Percentiles rank a stretch among this genome's conserved stretches.
phyloP scores from a whole-genome alignment of 2,797 vertebrate genomes.

The Alcedo atthis region DNA sequence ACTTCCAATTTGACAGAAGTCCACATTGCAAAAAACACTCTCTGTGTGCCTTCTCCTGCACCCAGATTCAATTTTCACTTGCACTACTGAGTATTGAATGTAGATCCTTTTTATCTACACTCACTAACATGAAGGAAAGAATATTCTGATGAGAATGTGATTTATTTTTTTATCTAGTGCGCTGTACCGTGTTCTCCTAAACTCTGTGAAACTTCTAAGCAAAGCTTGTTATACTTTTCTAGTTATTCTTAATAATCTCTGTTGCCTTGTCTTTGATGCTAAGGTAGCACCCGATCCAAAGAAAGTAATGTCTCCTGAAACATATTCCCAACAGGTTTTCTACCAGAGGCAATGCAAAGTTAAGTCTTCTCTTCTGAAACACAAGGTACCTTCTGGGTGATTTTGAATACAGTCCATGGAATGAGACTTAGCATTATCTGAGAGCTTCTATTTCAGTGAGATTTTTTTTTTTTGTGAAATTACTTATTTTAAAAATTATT shows the following conservation, averaged over 20 bases:
- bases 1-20: background rate
- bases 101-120: rapidly evolving
- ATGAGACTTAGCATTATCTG: background rate
- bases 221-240: background rate
- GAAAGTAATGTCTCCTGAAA: background rate
- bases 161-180: background rate
- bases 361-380: background rate
- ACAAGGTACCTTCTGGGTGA: background rate
- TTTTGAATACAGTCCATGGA: background rate
- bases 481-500: background rate
- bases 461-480: background rate
- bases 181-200: background rate
- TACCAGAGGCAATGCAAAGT: background rate
- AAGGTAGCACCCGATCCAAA: background rate
- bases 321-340: background rate
- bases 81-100: background rate
- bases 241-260: background rate
- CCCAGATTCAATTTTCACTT: background rate
- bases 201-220: rapidly evolving
- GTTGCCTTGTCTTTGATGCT: background rate
- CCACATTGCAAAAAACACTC: rapidly evolving
- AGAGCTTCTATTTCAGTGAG: background rate
- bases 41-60: background rate
- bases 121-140: background rate
- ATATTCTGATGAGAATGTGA: background rate